These are phyloP conservation scores for Pantala flavescens DNA, from an alignment of 1,140 invertebrate species.

Conservation along the genomic window DNA sequence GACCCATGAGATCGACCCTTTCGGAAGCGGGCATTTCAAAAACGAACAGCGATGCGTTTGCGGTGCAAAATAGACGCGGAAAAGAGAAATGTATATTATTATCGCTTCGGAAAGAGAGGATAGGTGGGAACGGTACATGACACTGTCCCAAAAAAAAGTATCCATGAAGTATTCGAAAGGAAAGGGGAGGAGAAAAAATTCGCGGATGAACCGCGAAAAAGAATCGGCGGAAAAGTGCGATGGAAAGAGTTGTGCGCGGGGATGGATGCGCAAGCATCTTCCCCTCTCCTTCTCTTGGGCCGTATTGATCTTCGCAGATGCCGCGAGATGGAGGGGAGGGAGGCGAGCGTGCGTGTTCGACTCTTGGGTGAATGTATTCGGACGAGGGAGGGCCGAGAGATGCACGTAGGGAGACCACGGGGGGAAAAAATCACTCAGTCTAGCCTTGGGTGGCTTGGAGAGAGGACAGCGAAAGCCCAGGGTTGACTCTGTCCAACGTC, in stretches of 20 bases:
- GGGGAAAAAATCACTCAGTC: conserved; percentile 6
- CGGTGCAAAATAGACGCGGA: too few relatives aligned
- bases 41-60: too few relatives aligned
- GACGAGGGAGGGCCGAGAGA: neutral
- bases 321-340: neutral
- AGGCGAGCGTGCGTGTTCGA: neutral
- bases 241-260: neutral
- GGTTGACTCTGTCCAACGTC: neutral
- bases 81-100: too few relatives aligned
- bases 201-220: too few relatives aligned
- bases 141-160: too few relatives aligned
- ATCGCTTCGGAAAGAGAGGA: too few relatives aligned
- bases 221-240: neutral
- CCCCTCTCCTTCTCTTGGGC: neutral
- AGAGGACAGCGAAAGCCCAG: neutral
- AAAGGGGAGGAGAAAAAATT: too few relatives aligned
- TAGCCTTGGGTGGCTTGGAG: conserved; percentile 6
- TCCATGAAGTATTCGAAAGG: too few relatives aligned
- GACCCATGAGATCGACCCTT: too few relatives aligned
- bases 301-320: conserved; percentile 1
- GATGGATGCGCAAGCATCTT: neutral
- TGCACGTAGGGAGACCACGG: neutral
- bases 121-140: too few relatives aligned
- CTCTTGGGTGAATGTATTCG: neutral
- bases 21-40: too few relatives aligned